phyloP scores from a whole-genome alignment of 2,113 vertebrate genomes.

The Pseudorectes ferrugineus region DNA sequence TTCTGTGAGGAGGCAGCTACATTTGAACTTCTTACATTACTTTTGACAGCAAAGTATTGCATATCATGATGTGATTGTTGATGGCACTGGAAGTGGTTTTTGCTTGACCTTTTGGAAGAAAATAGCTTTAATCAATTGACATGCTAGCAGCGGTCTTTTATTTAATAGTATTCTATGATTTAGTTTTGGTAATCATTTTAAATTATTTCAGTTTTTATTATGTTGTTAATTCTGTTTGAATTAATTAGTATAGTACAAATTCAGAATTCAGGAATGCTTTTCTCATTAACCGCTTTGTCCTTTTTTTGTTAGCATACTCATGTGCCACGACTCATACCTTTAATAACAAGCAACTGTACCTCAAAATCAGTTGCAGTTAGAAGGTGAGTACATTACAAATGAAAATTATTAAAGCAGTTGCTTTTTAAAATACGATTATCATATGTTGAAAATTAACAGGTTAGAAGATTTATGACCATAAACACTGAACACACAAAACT shows the following conservation, averaged over 20 bases:
- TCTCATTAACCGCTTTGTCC: background rate
- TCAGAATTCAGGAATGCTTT: background rate
- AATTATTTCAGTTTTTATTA: background rate
- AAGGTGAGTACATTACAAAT: constrained; percentile 75
- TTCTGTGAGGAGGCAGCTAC: background rate
- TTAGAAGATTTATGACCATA: background rate
- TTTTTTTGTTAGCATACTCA: constrained; percentile 86
- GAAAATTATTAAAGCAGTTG: background rate
- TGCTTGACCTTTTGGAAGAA: background rate
- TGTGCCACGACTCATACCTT: constrained; percentile 92
- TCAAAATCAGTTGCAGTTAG: constrained; percentile 95
- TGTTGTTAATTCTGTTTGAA: background rate
- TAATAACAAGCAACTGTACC: constrained; percentile 97
- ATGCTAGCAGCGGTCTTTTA: background rate
- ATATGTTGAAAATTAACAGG: background rate
- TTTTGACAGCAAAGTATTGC: background rate
- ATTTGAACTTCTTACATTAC: background rate
- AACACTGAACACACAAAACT: background rate
- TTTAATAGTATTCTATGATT: background rate
- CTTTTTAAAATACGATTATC: background rate
- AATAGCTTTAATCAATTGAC: background rate
- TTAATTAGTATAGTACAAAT: background rate
- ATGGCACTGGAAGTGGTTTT: background rate
- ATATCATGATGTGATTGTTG: background rate
- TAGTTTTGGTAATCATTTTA: background rate